A percentile compares a stretch with the other conserved stretches of the same genome.
phyloP scores from a whole-genome alignment of 2,888 invertebrate species.

The Cephus pulcher region DNA sequence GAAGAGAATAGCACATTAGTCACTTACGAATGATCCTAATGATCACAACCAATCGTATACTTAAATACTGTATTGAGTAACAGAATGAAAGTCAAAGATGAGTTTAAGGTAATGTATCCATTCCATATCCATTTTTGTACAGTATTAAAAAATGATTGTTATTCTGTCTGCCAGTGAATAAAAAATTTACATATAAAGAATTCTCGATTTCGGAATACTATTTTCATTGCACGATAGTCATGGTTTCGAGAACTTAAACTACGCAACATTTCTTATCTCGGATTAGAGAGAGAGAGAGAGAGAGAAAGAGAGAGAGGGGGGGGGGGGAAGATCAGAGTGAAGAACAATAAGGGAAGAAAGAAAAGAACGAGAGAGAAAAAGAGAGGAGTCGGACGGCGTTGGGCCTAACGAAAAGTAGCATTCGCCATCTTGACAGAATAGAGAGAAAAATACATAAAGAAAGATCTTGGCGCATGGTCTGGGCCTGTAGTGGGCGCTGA shows the following conservation, averaged over 20 bases:
- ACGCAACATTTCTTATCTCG: neutral
- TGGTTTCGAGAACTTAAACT: neutral
- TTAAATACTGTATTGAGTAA: neutral
- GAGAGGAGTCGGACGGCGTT: slow-evolving; percentile 6
- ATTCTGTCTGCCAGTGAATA: neutral
- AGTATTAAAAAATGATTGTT: neutral
- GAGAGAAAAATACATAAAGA: slow-evolving; percentile 21
- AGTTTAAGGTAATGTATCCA: neutral
- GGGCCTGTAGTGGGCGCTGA: slow-evolving; percentile 14
- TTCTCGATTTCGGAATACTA: neutral
- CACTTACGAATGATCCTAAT: neutral
- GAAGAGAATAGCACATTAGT: neutral
- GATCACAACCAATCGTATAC: neutral
- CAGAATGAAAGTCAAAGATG: neutral
- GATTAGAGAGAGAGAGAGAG: slow-evolving; percentile 14
- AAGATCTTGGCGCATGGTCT: slow-evolving; percentile 5
- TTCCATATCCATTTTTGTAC: neutral
- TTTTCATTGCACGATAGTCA: neutral
- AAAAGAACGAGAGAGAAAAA: slow-evolving; percentile 12
- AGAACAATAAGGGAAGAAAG: slow-evolving; percentile 6
- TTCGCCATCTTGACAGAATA: slow-evolving; percentile 29
- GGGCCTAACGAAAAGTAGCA: slow-evolving; percentile 28
- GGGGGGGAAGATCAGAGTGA: neutral
- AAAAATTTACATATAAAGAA: neutral
- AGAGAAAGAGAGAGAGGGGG: slow-evolving; percentile 31